Evolutionary conservation across 2,797 vertebrate species (phyloP), one percentile per base, ranked within the genome.

Genomic region (Sebastes ruberrimus): DNA sequence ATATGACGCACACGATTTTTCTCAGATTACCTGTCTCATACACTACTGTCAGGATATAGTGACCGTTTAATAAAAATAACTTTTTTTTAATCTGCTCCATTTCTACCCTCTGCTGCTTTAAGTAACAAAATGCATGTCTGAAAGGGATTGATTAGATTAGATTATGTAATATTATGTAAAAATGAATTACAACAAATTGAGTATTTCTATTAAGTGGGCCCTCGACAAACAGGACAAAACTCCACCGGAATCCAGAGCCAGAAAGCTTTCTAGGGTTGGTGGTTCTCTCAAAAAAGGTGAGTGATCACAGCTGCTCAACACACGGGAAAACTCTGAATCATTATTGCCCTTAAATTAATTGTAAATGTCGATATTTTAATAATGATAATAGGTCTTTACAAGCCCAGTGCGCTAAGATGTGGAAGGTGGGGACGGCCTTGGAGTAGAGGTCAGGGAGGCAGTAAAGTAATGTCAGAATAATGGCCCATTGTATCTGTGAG

Each of bases 381-480:
- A 20, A 61, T 56, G 16, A 63, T 42, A 23, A 53, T 16, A 20
- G 9, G 18, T 27, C 7, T 46, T 64, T 27, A 14, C 4, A 28
- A 27, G 4, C 5, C 22, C 4, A 52, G 46, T 53, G 18, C 27
- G 16, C 10, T 16, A 30, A 32, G 16, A n/a, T 64, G 22, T 23
- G 56, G 6, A 46, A 66, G n/a, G 2, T 11, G 7, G 23, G n/a
- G 33, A 32, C n/a, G 64, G 10, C 32, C 57, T 28, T 69, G 46
- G 4, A 70, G 6, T 23, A 46, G 71, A 84, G 76, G 66, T 77
- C 63, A 82, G 28, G 18, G 66, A 75, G 46, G 67, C 52, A 70
- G 27, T 79, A 82, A 78, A 66, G 55, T 78, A 13, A 80, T 74
- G 56, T 60, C 73, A 71, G 27, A 87, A 61, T 78, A 82, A 84